These are phyloP conservation scores for Hydropsyche tenuis DNA, from an alignment of 1,140 invertebrate genomes.

Conservation along the genomic window DNA sequence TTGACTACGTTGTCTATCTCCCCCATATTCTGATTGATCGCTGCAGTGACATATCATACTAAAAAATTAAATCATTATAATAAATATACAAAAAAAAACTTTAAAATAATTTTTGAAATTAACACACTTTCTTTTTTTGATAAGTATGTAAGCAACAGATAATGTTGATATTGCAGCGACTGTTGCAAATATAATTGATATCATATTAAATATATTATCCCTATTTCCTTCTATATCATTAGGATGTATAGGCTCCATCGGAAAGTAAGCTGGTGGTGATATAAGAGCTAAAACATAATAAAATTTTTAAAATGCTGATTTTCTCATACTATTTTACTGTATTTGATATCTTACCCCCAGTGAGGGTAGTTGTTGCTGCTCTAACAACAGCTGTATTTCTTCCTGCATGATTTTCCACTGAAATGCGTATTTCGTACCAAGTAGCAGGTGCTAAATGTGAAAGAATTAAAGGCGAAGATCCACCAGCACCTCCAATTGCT, in stretches of 20 bases:
- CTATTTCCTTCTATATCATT: conserved; percentile 42
- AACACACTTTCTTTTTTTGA: conserved; percentile 46
- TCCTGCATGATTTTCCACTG: conserved; percentile 79
- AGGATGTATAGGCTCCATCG: conserved; percentile 44
- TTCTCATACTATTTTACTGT: too few species aligned
- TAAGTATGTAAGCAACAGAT: conserved; percentile 44
- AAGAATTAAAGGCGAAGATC: conserved; percentile 57
- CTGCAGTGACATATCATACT: conserved; percentile 56
- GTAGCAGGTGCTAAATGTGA: conserved; percentile 73
- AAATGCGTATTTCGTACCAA: conserved; percentile 74
- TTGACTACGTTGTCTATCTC: conserved; percentile 58
- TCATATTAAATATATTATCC: conserved; percentile 47
- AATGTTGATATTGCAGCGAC: conserved; percentile 45
- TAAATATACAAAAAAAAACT: neutral
- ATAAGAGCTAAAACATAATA: conserved; percentile 42
- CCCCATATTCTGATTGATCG: conserved; percentile 53
- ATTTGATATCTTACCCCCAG: conserved; percentile 66
- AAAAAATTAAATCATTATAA: too few species aligned
- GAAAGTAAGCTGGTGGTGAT: conserved; percentile 44
- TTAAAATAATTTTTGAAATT: neutral
- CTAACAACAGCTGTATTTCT: conserved; percentile 69
- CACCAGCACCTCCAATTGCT: conserved; percentile 53
- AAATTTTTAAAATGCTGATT: too few species aligned
- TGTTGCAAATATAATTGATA: conserved; percentile 45
- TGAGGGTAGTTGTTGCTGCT: conserved; percentile 77